Evolutionary conservation across 2,113 vertebrate species (phyloP).

Genomic region (Donacobius atricapilla): DNA sequence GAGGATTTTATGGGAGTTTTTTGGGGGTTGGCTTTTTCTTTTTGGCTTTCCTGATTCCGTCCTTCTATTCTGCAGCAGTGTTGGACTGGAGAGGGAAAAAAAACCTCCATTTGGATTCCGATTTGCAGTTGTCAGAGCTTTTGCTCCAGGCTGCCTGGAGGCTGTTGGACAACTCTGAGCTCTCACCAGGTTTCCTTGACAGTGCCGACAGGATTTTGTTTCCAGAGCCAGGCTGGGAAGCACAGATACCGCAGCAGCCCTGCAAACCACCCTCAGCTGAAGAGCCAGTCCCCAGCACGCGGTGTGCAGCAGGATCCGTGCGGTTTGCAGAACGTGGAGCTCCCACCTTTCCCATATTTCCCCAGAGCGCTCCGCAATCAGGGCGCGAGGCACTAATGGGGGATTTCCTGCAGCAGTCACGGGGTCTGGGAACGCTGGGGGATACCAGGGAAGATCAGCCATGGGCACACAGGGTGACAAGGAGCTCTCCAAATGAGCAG

Average conservation of each 20-base stretch:
- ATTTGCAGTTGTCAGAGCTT: conserved; percentile 20
- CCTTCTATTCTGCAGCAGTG: background rate
- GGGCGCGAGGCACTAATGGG: background rate
- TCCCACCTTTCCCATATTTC: background rate
- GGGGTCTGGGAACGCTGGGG: background rate
- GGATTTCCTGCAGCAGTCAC: background rate
- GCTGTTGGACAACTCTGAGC: background rate
- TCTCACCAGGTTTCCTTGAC: conserved; percentile 21
- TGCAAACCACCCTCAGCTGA: background rate
- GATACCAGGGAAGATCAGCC: background rate
- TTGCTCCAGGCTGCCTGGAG: conserved; percentile 52
- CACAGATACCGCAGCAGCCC: background rate
- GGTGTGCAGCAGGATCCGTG: background rate
- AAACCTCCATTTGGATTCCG: background rate
- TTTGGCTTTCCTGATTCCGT: background rate
- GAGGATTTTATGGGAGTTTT: background rate
- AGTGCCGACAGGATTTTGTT: background rate
- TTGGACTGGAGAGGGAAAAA: background rate
- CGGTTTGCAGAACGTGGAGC: accelerated
- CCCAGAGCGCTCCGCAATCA: background rate
- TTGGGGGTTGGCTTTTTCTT: too few species aligned
- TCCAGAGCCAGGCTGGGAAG: background rate
- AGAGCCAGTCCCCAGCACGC: background rate
- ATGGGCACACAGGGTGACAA: background rate
- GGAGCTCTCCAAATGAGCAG: background rate